Evolutionary conservation across 2,888 invertebrate species (phyloP), one percentile per base, ranked within the genome.

Genomic region (Aphidoletes aphidimyza): DNA sequence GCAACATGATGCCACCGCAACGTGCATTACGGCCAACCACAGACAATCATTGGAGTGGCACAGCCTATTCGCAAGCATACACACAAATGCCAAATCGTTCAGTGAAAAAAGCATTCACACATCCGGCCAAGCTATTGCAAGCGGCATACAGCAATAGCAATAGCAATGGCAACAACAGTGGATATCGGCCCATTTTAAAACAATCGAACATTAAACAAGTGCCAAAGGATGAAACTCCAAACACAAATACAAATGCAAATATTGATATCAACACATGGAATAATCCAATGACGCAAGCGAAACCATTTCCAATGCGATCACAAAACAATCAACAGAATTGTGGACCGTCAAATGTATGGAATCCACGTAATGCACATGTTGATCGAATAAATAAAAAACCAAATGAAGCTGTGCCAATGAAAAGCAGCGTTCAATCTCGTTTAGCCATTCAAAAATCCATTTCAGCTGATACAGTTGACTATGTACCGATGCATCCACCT

Each of bases 201-300:
- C 81, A 81, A 81, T 81, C 81, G n/a, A 81, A 81, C n/a, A 81
- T 81, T 9, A 81, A 37, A 37, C 81, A 81, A 37, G 81, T 81
- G 81, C 81, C 81, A 37, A 81, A 37, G 22, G 81, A 36, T 37
- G 81, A 81, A 37, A 9, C 8, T 37, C 37, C 19, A n/a, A 37
- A 37, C 22, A 11, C 19, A n/a, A 81, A 22, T 26, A n/a, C 36
- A 11, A 5, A 30, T 14, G 3, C 22, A 11, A 59, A 26, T 59
- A 26, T 1, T 59, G 59, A 59, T 22, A 37, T 11, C 19, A 37
- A 19, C 11, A 81, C 6, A n/a, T 81, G 1, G 81, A 81, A 36
- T 19, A 37, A 37, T 81, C 3, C 8, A 81, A n/a, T n/a, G 9
- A 34, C 36, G 34, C 81, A n/a, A 37, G 9, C n/a, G 19, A 6